Conservation (phyloP, 2,113 vertebrate genomes). For the Elanoides forficatus region DNA sequence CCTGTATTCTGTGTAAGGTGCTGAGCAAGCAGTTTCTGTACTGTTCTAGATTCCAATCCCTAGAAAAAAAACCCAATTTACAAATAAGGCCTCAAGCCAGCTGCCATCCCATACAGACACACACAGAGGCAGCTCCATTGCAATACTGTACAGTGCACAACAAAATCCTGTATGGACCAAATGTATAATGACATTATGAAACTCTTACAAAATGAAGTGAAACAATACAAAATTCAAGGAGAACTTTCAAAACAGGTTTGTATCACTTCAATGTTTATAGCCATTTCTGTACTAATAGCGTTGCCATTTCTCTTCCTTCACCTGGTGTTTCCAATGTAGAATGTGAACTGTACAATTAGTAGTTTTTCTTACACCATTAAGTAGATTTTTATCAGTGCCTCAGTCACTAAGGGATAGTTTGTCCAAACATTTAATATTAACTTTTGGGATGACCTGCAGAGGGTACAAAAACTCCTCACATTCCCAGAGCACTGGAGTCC, state of each 20-base stretch:
- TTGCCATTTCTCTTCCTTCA: not conserved
- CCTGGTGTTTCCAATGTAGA: not conserved
- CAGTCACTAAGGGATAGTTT: not conserved
- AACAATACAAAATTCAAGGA: not conserved
- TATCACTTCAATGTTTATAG: not conserved
- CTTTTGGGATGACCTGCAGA: not conserved
- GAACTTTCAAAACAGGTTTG: not conserved
- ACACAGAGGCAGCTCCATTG: not conserved
- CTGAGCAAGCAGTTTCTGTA: not conserved
- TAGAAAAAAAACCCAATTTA: not conserved
- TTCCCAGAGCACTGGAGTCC: not conserved
- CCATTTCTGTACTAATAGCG: not conserved
- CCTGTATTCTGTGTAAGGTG: not conserved
- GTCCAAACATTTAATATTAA: not conserved
- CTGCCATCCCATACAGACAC: not conserved
- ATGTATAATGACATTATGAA: not conserved
- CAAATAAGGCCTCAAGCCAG: not conserved
- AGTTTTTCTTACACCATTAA: not conserved
- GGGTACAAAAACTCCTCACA: not conserved
- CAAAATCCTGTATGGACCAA: not conserved
- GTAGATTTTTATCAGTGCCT: not conserved
- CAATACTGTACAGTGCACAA: not conserved
- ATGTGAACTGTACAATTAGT: not conserved
- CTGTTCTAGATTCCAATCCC: not conserved
- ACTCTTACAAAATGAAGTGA: not conserved